Evolutionary conservation across 2,888 invertebrate species (phyloP).

Genomic region (Rhagonycha lutea): DNA sequence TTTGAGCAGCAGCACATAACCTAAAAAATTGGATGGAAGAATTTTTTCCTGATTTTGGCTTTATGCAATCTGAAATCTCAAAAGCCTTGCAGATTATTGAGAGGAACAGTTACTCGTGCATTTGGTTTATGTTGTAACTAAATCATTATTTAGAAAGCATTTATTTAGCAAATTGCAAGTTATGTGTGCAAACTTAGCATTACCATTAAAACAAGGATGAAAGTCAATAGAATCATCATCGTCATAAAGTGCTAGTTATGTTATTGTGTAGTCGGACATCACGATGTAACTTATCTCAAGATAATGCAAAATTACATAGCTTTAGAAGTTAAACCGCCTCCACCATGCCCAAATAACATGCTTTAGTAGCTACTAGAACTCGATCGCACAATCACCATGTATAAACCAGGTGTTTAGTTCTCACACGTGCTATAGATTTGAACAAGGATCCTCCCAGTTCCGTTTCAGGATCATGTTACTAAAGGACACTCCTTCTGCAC

Average conservation of each 20-base stretch:
- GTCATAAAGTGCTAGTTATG: background rate
- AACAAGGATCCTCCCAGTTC: conserved; percentile 53
- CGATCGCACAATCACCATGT: conserved; percentile 34
- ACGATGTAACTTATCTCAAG: conserved; percentile 36
- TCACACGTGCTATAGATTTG: conserved; percentile 52
- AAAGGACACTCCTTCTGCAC: conserved; percentile 47
- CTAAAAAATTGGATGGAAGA: background rate
- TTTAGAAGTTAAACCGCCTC: conserved; percentile 39
- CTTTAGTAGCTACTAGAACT: conserved; percentile 36
- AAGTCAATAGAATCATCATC: conserved; percentile 2
- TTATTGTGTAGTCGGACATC: conserved; percentile 25
- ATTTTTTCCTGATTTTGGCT: background rate
- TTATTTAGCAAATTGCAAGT: background rate
- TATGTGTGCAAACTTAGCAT: background rate
- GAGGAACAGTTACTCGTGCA: too few species aligned
- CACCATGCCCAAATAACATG: conserved; percentile 38
- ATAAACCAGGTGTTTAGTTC: conserved; percentile 52
- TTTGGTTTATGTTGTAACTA: too few species aligned
- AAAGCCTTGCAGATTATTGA: too few species aligned
- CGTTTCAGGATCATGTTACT: conserved; percentile 54
- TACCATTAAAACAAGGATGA: background rate
- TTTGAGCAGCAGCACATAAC: background rate
- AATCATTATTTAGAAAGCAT: background rate
- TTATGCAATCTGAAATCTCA: background rate
- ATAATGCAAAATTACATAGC: conserved; percentile 40